These are phyloP conservation scores for Aspiorhynchus laticeps DNA, from an alignment of 2,113 vertebrate genomes.

Conservation along the genomic window DNA sequence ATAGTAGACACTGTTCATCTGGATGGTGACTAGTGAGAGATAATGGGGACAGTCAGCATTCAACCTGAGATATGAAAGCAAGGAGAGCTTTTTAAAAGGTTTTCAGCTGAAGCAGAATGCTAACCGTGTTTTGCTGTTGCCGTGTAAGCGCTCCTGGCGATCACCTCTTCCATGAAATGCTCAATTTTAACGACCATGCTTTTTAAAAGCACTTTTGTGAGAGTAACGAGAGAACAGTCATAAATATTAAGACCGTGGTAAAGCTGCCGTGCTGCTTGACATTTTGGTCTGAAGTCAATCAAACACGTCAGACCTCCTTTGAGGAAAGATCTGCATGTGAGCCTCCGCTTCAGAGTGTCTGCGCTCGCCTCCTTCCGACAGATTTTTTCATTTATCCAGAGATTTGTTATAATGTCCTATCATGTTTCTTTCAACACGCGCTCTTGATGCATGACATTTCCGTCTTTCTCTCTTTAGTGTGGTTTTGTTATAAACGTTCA, in stretches of 20 bases:
- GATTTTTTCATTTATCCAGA: constrained; percentile 48
- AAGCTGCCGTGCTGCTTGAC: constrained; percentile 41
- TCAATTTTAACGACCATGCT: constrained; percentile 40
- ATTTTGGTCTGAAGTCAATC: constrained; percentile 49
- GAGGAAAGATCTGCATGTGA: constrained; percentile 43
- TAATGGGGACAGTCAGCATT: neutral
- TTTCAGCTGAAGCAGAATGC: constrained; percentile 39
- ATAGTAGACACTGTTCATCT: neutral
- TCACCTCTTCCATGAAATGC: constrained; percentile 23
- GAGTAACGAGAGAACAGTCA: constrained; percentile 31
- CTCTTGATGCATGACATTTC: constrained; percentile 51
- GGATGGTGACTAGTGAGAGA: neutral
- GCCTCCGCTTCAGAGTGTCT: neutral
- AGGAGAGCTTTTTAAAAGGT: constrained; percentile 35
- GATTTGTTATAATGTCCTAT: constrained; percentile 26
- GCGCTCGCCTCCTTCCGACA: constrained; percentile 7
- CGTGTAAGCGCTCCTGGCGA: constrained; percentile 21
- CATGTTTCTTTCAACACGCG: constrained; percentile 47
- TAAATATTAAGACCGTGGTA: constrained; percentile 51
- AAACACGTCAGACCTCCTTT: constrained; percentile 26
- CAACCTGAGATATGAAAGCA: constrained; percentile 16
- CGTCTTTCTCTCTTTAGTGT: constrained; percentile 23
- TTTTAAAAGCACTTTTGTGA: constrained; percentile 52
- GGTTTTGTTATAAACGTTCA: constrained; percentile 42
- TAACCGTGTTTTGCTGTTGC: constrained; percentile 3